These are phyloP conservation scores for Chaetogeoica ovagalla DNA, from an alignment of 2,888 invertebrate species.

Conservation along the genomic window DNA sequence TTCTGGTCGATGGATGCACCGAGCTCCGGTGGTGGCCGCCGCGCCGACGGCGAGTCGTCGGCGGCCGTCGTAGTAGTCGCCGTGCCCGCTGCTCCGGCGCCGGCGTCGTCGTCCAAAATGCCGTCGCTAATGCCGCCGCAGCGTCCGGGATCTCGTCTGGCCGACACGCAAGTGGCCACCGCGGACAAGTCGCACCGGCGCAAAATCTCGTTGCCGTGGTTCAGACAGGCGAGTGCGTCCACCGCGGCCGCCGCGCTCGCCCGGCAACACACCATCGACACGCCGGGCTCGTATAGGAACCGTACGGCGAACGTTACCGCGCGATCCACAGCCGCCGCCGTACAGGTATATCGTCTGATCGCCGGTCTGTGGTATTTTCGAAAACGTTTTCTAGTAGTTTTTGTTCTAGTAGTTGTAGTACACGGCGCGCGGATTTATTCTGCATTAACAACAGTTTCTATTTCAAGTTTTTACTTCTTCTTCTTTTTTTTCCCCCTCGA, in stretches of 20 bases:
- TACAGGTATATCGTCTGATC: conserved; percentile 16
- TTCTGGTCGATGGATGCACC: conserved; percentile 51
- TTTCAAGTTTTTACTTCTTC: no score
- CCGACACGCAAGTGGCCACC: conserved; percentile 32
- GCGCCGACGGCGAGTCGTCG: conserved; percentile 29
- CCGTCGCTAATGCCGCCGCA: conserved; percentile 49
- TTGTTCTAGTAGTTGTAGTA: no score
- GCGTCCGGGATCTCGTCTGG: conserved; percentile 13
- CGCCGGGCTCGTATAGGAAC: conserved; percentile 72
- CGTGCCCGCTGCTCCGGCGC: neutral
- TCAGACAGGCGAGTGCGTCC: conserved; percentile 77
- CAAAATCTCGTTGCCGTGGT: conserved; percentile 89
- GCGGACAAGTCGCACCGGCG: conserved; percentile 60
- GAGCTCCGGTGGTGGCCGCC: conserved; percentile 43
- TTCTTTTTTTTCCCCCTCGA: no score
- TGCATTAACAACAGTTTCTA: no score
- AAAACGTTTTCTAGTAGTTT: no score
- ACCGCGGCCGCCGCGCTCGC: conserved; percentile 64
- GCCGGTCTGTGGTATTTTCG: no score
- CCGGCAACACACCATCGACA: conserved; percentile 88
- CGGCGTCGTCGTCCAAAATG: conserved; percentile 16
- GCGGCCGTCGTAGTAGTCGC: conserved; percentile 53
- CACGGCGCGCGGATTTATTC: no score
- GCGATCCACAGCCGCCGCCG: conserved; percentile 21
- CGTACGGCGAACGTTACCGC: conserved; percentile 67